Conservation (phyloP, 2,888 invertebrate genomes). For the Tiliacea citrago region DNA sequence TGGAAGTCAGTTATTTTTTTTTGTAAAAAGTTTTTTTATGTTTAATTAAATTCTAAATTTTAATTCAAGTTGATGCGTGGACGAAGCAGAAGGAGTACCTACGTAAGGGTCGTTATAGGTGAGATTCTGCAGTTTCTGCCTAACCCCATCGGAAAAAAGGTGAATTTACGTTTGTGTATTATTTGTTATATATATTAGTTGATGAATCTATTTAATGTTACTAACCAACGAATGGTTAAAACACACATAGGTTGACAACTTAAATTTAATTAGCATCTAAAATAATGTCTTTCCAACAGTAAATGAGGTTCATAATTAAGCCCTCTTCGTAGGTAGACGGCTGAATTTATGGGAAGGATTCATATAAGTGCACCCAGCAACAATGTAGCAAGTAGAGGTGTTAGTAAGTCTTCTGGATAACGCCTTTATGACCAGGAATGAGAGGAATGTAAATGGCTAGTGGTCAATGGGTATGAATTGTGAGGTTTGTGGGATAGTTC, state of each 20-base stretch:
- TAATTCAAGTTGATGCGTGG: no score
- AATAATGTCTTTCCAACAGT: neutral
- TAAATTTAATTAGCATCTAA: neutral
- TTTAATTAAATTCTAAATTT: no score
- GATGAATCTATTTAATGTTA: neutral
- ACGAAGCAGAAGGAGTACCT: no score
- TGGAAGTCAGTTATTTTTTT: no score
- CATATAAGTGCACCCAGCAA: slow-evolving; percentile 15
- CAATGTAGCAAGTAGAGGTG: slow-evolving; percentile 37
- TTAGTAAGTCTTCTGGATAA: slow-evolving; percentile 37
- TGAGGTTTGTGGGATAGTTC: slow-evolving; percentile 8
- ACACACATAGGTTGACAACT: neutral
- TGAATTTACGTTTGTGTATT: no score
- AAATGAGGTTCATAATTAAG: slow-evolving; percentile 1
- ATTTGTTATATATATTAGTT: no score
- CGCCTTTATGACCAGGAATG: slow-evolving; percentile 37
- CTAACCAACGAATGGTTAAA: neutral
- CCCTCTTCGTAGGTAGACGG: neutral
- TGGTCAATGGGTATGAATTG: slow-evolving; percentile 12
- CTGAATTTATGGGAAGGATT: neutral
- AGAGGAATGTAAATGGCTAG: slow-evolving; percentile 36
- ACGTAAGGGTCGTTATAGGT: no score
- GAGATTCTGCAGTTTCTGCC: no score
- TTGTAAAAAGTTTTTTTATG: no score
- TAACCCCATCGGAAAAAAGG: no score